phyloP scores from a whole-genome alignment of 2,888 invertebrate genomes.

The Lepidochitona cinerea region DNA sequence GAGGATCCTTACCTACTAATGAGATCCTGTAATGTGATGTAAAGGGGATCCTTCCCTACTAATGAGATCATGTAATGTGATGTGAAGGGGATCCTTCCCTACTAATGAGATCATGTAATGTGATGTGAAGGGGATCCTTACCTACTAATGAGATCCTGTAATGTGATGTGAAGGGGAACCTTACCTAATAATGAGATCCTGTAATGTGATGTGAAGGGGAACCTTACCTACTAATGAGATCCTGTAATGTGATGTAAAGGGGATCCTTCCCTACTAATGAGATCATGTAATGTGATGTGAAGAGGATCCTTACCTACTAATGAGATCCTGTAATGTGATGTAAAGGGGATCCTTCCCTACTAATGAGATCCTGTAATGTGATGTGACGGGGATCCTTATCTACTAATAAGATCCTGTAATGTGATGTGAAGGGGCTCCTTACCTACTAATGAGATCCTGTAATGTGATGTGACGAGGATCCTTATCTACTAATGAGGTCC shows the following conservation, averaged over 20 bases:
- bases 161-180: slow-evolving; percentile 10
- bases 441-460: slow-evolving; percentile 86
- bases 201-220: slow-evolving; percentile 86
- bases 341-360: slow-evolving; percentile 79
- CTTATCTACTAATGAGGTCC: slow-evolving; percentile 74
- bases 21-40: slow-evolving; percentile 90
- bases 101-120: slow-evolving; percentile 42
- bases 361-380: slow-evolving; percentile 87
- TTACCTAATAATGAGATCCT: slow-evolving; percentile 85
- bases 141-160: not conserved
- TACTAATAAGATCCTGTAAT: not conserved
- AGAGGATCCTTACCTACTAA: slow-evolving; percentile 93
- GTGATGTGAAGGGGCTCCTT: slow-evolving; percentile 32
- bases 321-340: slow-evolving; percentile 89
- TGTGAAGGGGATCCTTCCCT: slow-evolving; percentile 43
- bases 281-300: slow-evolving; percentile 93
- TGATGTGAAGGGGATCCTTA: too few relatives aligned
- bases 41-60: slow-evolving; percentile 73
- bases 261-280: too few relatives aligned
- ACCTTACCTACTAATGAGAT: slow-evolving; percentile 80
- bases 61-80: not conserved
- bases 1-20: too few relatives aligned
- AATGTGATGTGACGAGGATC: slow-evolving; percentile 88
- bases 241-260: not conserved
- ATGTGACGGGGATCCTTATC: slow-evolving; percentile 83